Evolutionary conservation across 2,113 vertebrate species (phyloP).

Genomic region (Thunnus maccoyii): DNA sequence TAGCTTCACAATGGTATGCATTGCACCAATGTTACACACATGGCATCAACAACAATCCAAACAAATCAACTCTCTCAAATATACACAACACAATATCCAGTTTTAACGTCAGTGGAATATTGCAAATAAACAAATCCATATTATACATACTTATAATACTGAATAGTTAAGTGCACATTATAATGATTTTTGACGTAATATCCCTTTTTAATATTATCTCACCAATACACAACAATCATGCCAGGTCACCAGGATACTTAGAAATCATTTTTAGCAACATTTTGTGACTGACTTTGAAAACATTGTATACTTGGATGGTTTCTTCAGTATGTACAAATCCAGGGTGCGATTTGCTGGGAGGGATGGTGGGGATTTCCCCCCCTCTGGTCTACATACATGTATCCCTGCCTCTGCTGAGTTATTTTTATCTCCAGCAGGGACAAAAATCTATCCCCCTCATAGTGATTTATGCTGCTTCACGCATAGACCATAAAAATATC

Average conservation of each 20-base stretch:
- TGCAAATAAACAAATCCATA: constrained; percentile 37
- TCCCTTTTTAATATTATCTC: constrained; percentile 24
- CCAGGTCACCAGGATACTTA: constrained; percentile 32
- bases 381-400: too few species aligned
- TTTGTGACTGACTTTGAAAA: constrained; percentile 11
- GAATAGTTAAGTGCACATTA: constrained; percentile 38
- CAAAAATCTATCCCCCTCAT: too few species aligned
- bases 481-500: too few species aligned
- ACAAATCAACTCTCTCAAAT: constrained; percentile 39
- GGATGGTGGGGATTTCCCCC: too few species aligned
- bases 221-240: constrained; percentile 37
- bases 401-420: too few species aligned
- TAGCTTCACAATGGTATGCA: constrained; percentile 39
- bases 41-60: constrained; percentile 12
- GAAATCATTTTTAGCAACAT: constrained; percentile 7
- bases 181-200: constrained; percentile 6
- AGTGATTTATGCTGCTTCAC: too few species aligned
- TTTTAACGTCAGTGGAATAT: constrained; percentile 28
- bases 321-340: constrained; percentile 8
- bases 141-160: constrained; percentile 19
- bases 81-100: constrained; percentile 67
- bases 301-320: background rate
- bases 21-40: constrained; percentile 50
- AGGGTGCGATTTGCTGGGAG: too few species aligned
- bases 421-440: too few species aligned